These are phyloP conservation scores for Acanthochromis polyacanthus DNA, from an alignment of 2,113 vertebrate species.

Conservation along the genomic window DNA sequence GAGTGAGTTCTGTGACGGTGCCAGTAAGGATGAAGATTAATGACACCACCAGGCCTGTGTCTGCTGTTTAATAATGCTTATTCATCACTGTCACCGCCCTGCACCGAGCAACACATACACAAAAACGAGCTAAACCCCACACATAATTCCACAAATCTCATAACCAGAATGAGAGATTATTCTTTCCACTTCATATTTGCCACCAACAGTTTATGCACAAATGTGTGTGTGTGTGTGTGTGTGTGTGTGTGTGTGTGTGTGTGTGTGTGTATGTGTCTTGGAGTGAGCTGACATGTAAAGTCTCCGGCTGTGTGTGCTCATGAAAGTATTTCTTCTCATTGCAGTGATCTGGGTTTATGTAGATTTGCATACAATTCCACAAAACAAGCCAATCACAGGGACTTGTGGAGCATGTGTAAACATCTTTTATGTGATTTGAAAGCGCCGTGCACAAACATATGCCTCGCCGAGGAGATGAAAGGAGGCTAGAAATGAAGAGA, in stretches of 20 bases:
- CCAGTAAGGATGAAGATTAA: constrained; percentile 76
- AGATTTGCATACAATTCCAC: constrained; percentile 59
- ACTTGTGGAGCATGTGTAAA: constrained; percentile 54
- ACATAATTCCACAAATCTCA: constrained; percentile 22
- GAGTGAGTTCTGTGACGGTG: constrained; percentile 59
- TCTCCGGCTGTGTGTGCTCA: constrained; percentile 1
- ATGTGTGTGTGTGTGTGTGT: neutral
- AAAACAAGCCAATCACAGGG: constrained; percentile 47
- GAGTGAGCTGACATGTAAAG: constrained; percentile 8
- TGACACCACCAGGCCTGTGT: constrained; percentile 62
- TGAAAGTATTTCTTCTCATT: constrained; percentile 13
- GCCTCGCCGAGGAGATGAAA: constrained; percentile 60
- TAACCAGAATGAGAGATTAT: constrained; percentile 19
- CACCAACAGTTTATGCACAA: constrained; percentile 9
- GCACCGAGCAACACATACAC: constrained; percentile 22
- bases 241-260: constrained; percentile 5
- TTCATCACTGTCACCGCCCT: constrained; percentile 72
- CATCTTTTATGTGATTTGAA: constrained; percentile 63
- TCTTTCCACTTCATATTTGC: constrained; percentile 27
- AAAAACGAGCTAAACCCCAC: constrained; percentile 22
- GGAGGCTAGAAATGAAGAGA: constrained; percentile 53
- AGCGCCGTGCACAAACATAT: constrained; percentile 19
- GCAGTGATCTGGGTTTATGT: constrained; percentile 44
- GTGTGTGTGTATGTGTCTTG: neutral
- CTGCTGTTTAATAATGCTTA: constrained; percentile 77